Base-by-base conservation (phyloP, 2,888 invertebrate genomes). In the Diarsia dahlii region DNA sequence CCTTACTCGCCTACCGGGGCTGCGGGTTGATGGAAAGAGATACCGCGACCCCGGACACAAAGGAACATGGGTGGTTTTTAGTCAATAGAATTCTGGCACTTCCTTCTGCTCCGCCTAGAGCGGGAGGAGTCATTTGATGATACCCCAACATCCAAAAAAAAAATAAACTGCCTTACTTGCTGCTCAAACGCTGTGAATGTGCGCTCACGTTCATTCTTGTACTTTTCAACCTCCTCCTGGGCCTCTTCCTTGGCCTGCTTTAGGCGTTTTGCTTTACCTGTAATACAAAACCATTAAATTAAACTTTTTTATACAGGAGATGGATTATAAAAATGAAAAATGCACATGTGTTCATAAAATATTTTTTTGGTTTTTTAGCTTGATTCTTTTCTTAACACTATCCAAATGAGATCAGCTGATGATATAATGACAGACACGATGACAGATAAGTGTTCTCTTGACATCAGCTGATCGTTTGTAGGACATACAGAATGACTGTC, bases 171-270 rank as follows among this genome's bases (percentile, higher is more conserved):
- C 5, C 67, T 72, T 93, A 98, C 98, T 97, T 99, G 99, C 87
- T 98, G 98, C 95, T 99, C 99, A 93, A 99, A 99, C 91, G 99
- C 99, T 92, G 98, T 98, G 96, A 99, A 99, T 91, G 98, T 98
- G 88, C 97, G 98, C 93, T 99, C 99, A 46, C 99, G 97, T 93
- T 99, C 99, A 94, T 98, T 98, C 93, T 99, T 98, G 97, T 99
- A 99, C 94, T 99, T 99, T 93, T 99, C 99, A 88, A 99, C 99
- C 96, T 99, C 99, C 95, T 99, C 98, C 92, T 99, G 99, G 80
- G 99, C 99, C 97, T 99, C 99, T 94, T 99, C 99, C 97, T 99
- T 99, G 80, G 99, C 99, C 95, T 99, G 99, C 97, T 99, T 99
- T 97, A 99, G 97, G 93, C 99, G 98, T 93, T 98, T 98, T 87